Percentiles rank a stretch among this genome's conserved stretches.
Conservation (phyloP, 2,113 vertebrate genomes). For the Platycercus adscitus region DNA sequence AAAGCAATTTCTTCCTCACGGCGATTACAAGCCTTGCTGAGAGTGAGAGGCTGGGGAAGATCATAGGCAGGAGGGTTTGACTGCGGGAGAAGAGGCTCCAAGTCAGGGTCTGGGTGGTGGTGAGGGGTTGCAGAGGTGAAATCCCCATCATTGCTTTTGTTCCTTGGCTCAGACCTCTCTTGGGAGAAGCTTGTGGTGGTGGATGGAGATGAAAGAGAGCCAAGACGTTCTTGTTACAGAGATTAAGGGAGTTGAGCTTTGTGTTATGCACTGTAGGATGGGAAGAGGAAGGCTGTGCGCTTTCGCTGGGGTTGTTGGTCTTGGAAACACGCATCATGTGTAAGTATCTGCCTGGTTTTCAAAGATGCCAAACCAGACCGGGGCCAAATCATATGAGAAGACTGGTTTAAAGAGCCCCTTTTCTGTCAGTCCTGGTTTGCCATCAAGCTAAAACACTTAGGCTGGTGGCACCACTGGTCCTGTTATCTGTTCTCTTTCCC, state of each 20-base stretch:
- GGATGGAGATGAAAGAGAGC: not conserved
- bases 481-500: not conserved
- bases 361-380: not conserved
- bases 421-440: not conserved
- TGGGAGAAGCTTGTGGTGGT: not conserved
- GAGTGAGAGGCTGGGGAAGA: not conserved
- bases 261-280: not conserved
- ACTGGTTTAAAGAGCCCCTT: not conserved
- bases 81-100: not conserved
- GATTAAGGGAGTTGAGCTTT: not conserved
- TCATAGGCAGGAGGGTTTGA: not conserved
- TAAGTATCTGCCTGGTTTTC: not conserved
- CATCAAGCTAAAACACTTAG: rapidly evolving
- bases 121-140: not conserved
- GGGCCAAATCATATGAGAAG: not conserved
- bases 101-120: not conserved
- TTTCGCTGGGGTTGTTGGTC: not conserved
- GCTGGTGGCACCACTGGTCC: not conserved
- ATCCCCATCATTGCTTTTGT: not conserved
- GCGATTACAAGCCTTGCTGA: not conserved
- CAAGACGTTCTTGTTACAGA: not conserved
- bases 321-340: rapidly evolving
- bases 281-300: not conserved
- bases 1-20: not conserved
- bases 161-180: not conserved